Conservation (phyloP, 1,140 invertebrate species). For the Listronotus bonariensis region DNA sequence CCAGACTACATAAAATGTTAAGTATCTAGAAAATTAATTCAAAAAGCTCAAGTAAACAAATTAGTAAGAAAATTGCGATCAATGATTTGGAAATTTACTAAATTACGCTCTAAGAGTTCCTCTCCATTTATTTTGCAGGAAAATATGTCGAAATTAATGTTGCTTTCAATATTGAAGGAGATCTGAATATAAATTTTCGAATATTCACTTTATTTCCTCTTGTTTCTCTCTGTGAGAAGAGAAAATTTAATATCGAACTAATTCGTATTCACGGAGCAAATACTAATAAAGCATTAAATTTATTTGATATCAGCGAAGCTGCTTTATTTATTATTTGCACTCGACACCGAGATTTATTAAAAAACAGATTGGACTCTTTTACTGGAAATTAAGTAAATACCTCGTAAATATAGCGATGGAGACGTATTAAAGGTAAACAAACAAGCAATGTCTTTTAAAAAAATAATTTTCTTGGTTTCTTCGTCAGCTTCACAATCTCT, state of each 20-base stretch:
- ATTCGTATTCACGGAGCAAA: constrained; percentile 40
- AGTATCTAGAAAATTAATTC: constrained; percentile 39
- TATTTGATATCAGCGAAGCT: constrained; percentile 27
- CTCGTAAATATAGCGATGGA: too few species aligned
- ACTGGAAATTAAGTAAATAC: too few species aligned
- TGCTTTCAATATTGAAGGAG: constrained; percentile 49
- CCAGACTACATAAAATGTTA: background rate
- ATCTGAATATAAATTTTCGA: constrained; percentile 48
- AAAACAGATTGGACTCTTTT: too few species aligned
- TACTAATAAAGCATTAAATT: constrained; percentile 45
- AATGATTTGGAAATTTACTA: constrained; percentile 50
- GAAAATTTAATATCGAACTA: constrained; percentile 45
- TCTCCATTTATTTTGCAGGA: constrained; percentile 43
- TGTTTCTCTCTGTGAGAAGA: constrained; percentile 22
- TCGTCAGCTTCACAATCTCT: too few species aligned
- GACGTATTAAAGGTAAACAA: too few species aligned
- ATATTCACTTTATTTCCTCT: constrained; percentile 43
- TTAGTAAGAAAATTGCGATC: constrained; percentile 51
- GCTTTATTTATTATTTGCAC: constrained; percentile 9
- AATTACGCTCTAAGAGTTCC: constrained; percentile 44
- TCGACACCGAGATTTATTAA: too few species aligned
- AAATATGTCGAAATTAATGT: constrained; percentile 53
- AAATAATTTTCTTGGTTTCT: too few species aligned
- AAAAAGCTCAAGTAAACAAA: constrained; percentile 41
- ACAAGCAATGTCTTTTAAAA: too few species aligned